phyloP scores from a whole-genome alignment of 2,888 invertebrate genomes.

The Pandemis corylana region DNA sequence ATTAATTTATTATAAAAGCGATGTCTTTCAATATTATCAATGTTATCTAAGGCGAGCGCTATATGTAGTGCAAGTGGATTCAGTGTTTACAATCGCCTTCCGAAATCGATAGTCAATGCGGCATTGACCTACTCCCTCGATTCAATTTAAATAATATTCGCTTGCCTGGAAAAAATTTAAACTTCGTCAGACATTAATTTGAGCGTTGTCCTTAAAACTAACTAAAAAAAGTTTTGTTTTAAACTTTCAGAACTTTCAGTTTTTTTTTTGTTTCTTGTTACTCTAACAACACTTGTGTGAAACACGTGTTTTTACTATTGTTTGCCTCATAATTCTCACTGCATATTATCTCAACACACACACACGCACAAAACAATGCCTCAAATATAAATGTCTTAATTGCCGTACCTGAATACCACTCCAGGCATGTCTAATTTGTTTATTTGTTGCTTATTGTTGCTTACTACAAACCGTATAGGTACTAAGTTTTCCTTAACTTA shows the following conservation, averaged over 20 bases:
- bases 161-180: conserved; percentile 13
- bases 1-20: conserved; percentile 44
- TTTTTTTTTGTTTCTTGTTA: background rate
- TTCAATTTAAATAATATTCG: conserved; percentile 55
- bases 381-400: background rate
- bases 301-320: background rate
- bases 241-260: background rate
- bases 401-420: background rate
- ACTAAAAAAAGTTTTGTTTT: background rate
- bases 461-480: conserved; percentile 9
- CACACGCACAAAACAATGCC: background rate
- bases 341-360: background rate
- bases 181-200: conserved; percentile 16
- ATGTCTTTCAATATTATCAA: conserved; percentile 44
- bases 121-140: conserved; percentile 68
- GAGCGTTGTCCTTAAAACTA: conserved; percentile 1
- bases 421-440: conserved; percentile 11
- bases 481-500: conserved; percentile 25
- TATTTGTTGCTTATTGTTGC: conserved; percentile 7
- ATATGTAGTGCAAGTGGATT: conserved; percentile 62
- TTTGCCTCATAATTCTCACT: background rate
- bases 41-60: conserved; percentile 52
- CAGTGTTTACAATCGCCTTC: conserved; percentile 59
- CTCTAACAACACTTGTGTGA: background rate
- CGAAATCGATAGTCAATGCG: conserved; percentile 62